Evolutionary conservation across 1,140 invertebrate genomes (phyloP).

Genomic region (Musca domestica): DNA sequence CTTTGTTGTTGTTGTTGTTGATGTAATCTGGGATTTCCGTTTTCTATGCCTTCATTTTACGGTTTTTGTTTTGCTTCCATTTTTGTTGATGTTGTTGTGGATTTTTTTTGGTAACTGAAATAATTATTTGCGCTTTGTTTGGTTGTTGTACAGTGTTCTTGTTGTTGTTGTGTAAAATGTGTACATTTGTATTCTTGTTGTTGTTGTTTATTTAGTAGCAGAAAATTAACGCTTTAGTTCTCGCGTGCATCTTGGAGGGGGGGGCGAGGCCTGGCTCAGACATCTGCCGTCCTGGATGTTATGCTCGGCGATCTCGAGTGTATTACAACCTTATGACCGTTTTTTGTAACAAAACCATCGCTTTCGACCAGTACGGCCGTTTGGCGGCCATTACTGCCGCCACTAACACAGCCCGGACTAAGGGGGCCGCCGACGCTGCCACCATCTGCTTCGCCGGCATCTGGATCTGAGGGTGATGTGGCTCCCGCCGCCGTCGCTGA

Average conservation of each 20-base stretch:
- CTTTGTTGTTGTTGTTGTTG: no score
- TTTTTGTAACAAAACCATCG: slow-evolving; percentile 76
- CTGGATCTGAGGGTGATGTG: slow-evolving; percentile 24
- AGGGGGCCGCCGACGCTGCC: slow-evolving; percentile 31
- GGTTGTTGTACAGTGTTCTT: slow-evolving; percentile 26
- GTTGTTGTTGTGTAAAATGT: slow-evolving; percentile 28
- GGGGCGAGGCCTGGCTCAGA: slow-evolving; percentile 69
- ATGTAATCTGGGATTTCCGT: background rate
- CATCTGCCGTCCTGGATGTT: slow-evolving; percentile 75
- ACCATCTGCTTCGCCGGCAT: slow-evolving; percentile 17
- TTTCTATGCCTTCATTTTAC: background rate
- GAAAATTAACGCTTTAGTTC: slow-evolving; percentile 39
- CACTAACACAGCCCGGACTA: slow-evolving; percentile 40
- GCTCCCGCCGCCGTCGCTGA: slow-evolving; percentile 27
- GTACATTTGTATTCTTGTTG: slow-evolving; percentile 26
- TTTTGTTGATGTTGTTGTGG: slow-evolving; percentile 21
- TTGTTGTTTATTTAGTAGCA: slow-evolving; percentile 30
- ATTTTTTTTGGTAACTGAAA: slow-evolving; percentile 27
- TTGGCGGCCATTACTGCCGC: slow-evolving; percentile 57
- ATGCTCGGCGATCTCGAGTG: slow-evolving; percentile 80
- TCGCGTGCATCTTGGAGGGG: slow-evolving; percentile 57
- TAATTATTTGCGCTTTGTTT: slow-evolving; percentile 28
- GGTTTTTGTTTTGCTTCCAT: background rate
- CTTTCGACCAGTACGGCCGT: slow-evolving; percentile 80
- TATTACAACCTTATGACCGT: slow-evolving; percentile 85